Base-by-base conservation (phyloP, 2,888 invertebrate genomes). In the Drosophila mimetica region DNA sequence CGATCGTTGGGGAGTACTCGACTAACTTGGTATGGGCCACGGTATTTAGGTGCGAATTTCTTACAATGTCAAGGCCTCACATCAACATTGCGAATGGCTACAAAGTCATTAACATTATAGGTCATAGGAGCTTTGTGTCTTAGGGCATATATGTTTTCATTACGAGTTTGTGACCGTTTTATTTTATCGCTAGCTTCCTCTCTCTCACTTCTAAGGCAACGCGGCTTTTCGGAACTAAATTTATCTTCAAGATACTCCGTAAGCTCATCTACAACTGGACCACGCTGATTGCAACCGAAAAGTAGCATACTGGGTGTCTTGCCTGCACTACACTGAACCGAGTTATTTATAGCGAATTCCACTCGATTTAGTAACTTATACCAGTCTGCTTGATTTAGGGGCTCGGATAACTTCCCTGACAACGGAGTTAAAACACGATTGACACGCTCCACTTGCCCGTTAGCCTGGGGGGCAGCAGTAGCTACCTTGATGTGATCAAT, bases 21-120 rank as follows among this genome's bases (percentile, higher is more conserved):
- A 8, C 22, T 44, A 5, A 46, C 16, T 16, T 3, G 28, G 14
- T 28, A 46, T 46, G 44, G 44, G 1, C 18, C 39, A n/a, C 25
- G 28, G 14, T 46, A 46, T 11, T 28, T 46, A 1, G 14, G 25
- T 46, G 46, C 46, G 8, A 47, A 47, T 13, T 47, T 47, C 8
- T 28, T 46, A 46, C 28, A 46, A 16, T 46, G 11, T 16, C 28
- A 28, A 7, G 30, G 16, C 14, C 16, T 47, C 2, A 32, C 47
- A 32, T 47, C 13, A 18, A 47, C 28, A 16, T 47, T 47, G 28
- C 46, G 28, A 30, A 30, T 30, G 8, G 16, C 28, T 16, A 47
- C 28, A 30, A 47, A 47, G 16, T 30, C 28, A n/a, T 8, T 25
- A 8, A 11, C 14, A 13, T 44, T 13, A 13, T 44, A 25, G 6